Evolutionary conservation across 2,888 invertebrate species (phyloP).

Genomic region (Eilema sororculum): DNA sequence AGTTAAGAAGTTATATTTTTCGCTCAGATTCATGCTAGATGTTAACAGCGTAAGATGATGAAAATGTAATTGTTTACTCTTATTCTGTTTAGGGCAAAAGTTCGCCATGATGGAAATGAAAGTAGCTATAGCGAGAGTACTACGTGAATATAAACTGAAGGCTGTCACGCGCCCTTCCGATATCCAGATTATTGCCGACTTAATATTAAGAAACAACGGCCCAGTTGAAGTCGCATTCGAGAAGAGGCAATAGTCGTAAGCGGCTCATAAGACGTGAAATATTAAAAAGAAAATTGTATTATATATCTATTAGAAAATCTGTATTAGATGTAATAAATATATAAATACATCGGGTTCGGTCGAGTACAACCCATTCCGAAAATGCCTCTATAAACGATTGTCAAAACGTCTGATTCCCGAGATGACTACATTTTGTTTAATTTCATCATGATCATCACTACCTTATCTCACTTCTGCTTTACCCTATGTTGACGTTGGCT

Average conservation of each 20-base stretch:
- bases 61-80: not conserved
- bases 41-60: no score
- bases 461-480: no score
- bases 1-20: no score
- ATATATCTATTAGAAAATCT: not conserved
- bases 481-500: no score
- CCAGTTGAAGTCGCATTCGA: slow-evolving; percentile 73
- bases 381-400: no score
- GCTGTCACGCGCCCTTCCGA: slow-evolving; percentile 81
- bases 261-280: not conserved
- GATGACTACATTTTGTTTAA: not conserved
- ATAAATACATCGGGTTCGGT: no score
- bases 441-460: not conserved
- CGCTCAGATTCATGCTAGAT: no score
- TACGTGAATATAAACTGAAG: slow-evolving; percentile 80
- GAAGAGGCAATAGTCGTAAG: slow-evolving; percentile 45
- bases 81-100: slow-evolving; percentile 83
- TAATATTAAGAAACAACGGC: slow-evolving; percentile 72
- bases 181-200: slow-evolving; percentile 67
- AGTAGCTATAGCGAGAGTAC: slow-evolving; percentile 79
- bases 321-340: no score
- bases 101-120: slow-evolving; percentile 89
- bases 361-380: no score
- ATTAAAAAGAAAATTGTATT: not conserved
- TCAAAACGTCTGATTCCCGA: no score